A percentile compares a stretch with the other conserved stretches of the same genome.
Evolutionary conservation across 2,888 invertebrate species (phyloP).

Genomic region (Siphonodentalium dalli): DNA sequence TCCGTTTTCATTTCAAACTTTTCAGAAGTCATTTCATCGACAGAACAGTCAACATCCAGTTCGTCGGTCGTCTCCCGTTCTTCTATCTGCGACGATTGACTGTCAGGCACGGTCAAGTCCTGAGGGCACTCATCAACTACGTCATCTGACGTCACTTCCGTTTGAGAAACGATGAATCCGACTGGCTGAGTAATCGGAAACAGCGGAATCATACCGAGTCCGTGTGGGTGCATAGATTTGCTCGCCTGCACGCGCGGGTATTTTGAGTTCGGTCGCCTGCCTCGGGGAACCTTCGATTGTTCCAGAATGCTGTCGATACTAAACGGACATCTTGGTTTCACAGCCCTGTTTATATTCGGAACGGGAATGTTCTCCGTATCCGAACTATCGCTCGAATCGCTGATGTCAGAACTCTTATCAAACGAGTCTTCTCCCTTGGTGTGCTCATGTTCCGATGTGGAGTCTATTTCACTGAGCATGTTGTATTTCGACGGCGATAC

Average conservation of each 20-base stretch:
- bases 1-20: too few species aligned
- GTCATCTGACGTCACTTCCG: slow-evolving; percentile 17
- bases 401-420: slow-evolving; percentile 1
- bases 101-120: too few species aligned
- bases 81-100: too few species aligned
- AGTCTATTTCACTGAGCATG: slow-evolving; percentile 16
- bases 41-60: too few species aligned
- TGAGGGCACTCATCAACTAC: too few species aligned
- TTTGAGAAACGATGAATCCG: slow-evolving; percentile 63
- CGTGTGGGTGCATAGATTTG: slow-evolving; percentile 65
- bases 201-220: slow-evolving; percentile 61
- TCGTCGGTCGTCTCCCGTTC: too few species aligned
- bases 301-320: slow-evolving; percentile 67
- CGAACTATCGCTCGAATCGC: not conserved
- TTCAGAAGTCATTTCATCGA: too few species aligned
- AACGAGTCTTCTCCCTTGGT: slow-evolving; percentile 7
- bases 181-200: slow-evolving; percentile 68
- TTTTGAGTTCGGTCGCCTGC: slow-evolving; percentile 67
- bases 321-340: slow-evolving; percentile 52
- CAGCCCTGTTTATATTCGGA: not conserved
- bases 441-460: slow-evolving; percentile 1
- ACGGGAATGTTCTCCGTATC: not conserved
- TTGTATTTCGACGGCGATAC: slow-evolving; percentile 11
- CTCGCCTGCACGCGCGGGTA: slow-evolving; percentile 68
- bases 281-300: slow-evolving; percentile 66